These are phyloP conservation scores for Gobio occitaniae DNA, from an alignment of 2,797 vertebrate species.

Conservation along the genomic window DNA sequence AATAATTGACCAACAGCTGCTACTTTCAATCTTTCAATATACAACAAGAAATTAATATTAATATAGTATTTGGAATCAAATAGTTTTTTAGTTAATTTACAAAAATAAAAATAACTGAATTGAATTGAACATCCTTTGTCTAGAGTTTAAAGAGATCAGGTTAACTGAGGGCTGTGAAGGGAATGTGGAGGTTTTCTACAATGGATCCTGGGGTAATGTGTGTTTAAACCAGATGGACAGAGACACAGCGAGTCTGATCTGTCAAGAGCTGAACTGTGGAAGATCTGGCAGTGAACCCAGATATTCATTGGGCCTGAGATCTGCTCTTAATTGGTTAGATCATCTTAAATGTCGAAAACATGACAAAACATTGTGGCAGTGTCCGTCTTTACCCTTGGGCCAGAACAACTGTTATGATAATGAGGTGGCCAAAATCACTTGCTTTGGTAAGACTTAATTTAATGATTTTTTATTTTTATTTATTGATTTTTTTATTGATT, in stretches of 20 bases:
- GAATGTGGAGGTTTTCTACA: conserved; percentile 64
- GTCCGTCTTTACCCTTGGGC: conserved; percentile 45
- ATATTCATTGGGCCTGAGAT: neutral
- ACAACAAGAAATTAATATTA: no score
- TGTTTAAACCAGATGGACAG: neutral
- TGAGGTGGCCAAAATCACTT: conserved; percentile 24
- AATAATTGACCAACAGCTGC: neutral
- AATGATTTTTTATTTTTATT: no score
- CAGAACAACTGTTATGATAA: conserved; percentile 34
- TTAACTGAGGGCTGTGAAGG: conserved; percentile 50
- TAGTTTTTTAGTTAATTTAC: neutral
- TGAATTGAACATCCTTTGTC: neutral
- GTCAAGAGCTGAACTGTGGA: conserved; percentile 62
- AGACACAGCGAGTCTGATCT: neutral
- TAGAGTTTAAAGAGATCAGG: neutral
- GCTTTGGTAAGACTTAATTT: conserved; percentile 15
- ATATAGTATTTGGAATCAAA: neutral
- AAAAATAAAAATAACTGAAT: neutral
- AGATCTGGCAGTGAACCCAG: neutral
- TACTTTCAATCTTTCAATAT: neutral
- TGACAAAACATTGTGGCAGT: conserved; percentile 44
- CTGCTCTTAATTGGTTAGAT: conserved; percentile 44
- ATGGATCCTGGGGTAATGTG: neutral
- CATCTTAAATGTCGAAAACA: conserved; percentile 22
- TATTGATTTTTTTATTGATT: no score